Conservation (phyloP, 2,888 invertebrate species). For the Agonum fuliginosum region DNA sequence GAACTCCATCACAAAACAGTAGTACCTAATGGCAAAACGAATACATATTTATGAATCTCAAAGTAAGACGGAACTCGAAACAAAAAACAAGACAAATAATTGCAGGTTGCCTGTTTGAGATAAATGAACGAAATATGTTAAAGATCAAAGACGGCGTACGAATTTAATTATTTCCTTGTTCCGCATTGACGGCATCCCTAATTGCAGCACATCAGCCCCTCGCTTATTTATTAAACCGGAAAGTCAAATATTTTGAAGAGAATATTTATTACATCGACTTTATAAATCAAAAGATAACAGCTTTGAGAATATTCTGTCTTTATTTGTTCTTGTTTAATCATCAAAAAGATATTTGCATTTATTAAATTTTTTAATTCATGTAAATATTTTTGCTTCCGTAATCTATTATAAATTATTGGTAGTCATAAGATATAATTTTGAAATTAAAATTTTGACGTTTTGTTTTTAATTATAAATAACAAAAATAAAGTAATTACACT, state of each 20-base stretch:
- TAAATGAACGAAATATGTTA: conserved; percentile 56
- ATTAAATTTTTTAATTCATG: too few species aligned
- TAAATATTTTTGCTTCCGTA: too few species aligned
- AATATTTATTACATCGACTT: too few species aligned
- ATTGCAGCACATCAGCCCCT: conserved; percentile 20
- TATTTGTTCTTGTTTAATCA: too few species aligned
- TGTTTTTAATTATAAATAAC: too few species aligned
- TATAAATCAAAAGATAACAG: too few species aligned
- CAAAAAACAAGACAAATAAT: conserved; percentile 53
- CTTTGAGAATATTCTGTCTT: too few species aligned
- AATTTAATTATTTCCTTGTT: conserved; percentile 50
- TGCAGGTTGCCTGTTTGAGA: conserved; percentile 54
- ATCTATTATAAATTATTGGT: too few species aligned
- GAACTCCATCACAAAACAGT: not conserved
- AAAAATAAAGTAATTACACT: too few species aligned
- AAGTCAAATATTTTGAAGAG: conserved; percentile 42
- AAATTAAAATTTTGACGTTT: too few species aligned
- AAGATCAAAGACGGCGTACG: conserved; percentile 52
- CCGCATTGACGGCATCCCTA: conserved; percentile 15
- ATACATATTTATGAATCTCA: conserved; percentile 57
- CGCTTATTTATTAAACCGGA: conserved; percentile 14
- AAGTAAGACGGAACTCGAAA: conserved; percentile 35
- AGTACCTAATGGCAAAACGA: conserved; percentile 7
- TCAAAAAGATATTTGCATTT: too few species aligned
- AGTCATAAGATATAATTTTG: too few species aligned